A percentile compares a stretch with the other conserved stretches of the same genome.
Evolutionary conservation across 2,888 invertebrate species (phyloP).

Genomic region (Lepidocyrtoides sp.): DNA sequence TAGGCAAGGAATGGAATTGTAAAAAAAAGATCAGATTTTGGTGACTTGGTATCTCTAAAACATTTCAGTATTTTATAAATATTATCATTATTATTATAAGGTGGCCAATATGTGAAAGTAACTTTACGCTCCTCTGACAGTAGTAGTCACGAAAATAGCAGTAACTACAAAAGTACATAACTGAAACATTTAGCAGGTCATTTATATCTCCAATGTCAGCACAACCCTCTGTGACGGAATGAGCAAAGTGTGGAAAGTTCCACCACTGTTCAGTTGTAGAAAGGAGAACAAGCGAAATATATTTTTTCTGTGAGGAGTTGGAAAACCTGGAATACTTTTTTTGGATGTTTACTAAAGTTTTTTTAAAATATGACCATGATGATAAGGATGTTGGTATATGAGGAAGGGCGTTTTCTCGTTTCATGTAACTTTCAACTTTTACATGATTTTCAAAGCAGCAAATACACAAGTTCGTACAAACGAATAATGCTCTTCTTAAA

Average conservation of each 20-base stretch:
- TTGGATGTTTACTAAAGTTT: background rate
- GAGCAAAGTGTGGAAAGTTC: constrained; percentile 29
- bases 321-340: constrained; percentile 30
- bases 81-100: too few relatives aligned
- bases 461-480: background rate
- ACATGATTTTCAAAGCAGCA: constrained; percentile 37
- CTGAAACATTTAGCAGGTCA: too few relatives aligned
- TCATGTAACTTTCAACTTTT: constrained; percentile 41
- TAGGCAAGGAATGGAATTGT: too few relatives aligned
- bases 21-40: too few relatives aligned
- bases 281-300: background rate
- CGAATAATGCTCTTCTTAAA: background rate
- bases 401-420: constrained; percentile 65
- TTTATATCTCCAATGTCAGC: background rate
- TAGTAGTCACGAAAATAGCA: too few relatives aligned
- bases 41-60: too few relatives aligned
- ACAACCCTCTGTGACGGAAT: background rate
- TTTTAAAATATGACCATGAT: background rate
- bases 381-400: constrained; percentile 1
- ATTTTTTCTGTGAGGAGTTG: background rate
- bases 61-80: too few relatives aligned
- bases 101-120: too few relatives aligned
- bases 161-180: background rate
- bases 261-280: constrained; percentile 16
- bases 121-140: too few relatives aligned